Evolutionary conservation across 2,797 vertebrate species (phyloP), one percentile per base, ranked within the genome.

Genomic region (Hippopotamyrus pictus): DNA sequence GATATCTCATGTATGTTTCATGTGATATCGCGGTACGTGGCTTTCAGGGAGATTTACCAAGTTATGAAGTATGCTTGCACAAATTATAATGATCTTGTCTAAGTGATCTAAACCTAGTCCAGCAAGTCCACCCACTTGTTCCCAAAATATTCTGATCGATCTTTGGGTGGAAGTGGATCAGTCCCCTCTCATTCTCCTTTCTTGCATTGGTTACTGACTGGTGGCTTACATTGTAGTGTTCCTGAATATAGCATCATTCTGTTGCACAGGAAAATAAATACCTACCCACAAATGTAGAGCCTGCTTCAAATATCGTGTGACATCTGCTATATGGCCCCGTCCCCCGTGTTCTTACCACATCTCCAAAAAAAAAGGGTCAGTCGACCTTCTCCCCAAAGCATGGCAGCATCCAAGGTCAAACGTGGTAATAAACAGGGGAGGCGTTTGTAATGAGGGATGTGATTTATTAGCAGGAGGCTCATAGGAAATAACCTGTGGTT

Each of bases 351-450:
- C 29, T 87, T 25, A 6, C 33, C 5, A 41, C 53, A 57, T 54
- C 51, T 86, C 33, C 50, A 37, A 76, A 37, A 76, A 14, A 54
- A 54, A 33, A 53, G 19, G 51, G 51, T 57, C 85, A 87, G 51
- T 57, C 19, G 12, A 57, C 85, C 85, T 54, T 57, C 29, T 41
- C 29, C 5, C 14, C 53, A 54, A 87, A 41, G 51, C 33, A 51
- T 88, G 86, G 86, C 59, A 22, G 86, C 54, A 29, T 25, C 44
- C 57, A 86, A 86, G 85, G 85, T 53, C 85, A 86, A 86, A 54
- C 29, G 85, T 57, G 51, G 50, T 51, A 86, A 85, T 85, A 51
- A 86, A 57, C 25, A 48, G 50, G 50, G 85, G 5, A 8, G 50
- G 51, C 33, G 29, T 86, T 57, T 86, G 50, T 86, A 86, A 86